A percentile compares a stretch with the other conserved stretches of the same genome.
phyloP scores from a whole-genome alignment of 2,888 invertebrate genomes.

The Drosophila paranaensis region DNA sequence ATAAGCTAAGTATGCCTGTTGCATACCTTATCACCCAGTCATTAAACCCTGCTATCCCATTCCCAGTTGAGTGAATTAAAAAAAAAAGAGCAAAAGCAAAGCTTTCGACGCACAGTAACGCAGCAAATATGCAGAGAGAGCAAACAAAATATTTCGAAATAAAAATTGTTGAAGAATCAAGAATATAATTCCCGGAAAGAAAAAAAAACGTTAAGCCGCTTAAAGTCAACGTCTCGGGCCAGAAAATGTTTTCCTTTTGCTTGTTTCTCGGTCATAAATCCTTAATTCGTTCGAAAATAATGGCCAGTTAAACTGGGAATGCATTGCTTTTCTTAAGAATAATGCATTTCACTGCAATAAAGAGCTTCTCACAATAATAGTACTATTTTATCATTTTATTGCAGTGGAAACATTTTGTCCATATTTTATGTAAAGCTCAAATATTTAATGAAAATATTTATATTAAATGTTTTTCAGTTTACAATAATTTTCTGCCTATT shows the following conservation, averaged over 20 bases:
- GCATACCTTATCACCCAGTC: not conserved
- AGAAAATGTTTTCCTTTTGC: not conserved
- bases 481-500: not conserved
- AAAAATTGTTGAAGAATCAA: not conserved
- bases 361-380: too few species aligned
- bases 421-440: not conserved
- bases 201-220: not conserved
- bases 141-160: constrained; percentile 5
- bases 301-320: not conserved
- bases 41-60: not conserved
- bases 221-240: not conserved
- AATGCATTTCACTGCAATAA: not conserved
- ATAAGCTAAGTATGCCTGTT: too few species aligned
- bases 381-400: not conserved
- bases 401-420: not conserved
- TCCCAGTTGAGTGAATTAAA: not conserved
- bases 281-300: too few species aligned
- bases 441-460: not conserved
- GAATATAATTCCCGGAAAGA: not conserved
- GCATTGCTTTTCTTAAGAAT: not conserved
- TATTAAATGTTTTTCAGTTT: not conserved
- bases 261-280: not conserved
- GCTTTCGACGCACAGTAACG: not conserved
- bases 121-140: not conserved
- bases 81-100: not conserved